A percentile compares a stretch with the other conserved stretches of the same genome.
These are phyloP conservation scores for Illadopsis cleaveri DNA, from an alignment of 2,113 vertebrate species.

Conservation along the genomic window DNA sequence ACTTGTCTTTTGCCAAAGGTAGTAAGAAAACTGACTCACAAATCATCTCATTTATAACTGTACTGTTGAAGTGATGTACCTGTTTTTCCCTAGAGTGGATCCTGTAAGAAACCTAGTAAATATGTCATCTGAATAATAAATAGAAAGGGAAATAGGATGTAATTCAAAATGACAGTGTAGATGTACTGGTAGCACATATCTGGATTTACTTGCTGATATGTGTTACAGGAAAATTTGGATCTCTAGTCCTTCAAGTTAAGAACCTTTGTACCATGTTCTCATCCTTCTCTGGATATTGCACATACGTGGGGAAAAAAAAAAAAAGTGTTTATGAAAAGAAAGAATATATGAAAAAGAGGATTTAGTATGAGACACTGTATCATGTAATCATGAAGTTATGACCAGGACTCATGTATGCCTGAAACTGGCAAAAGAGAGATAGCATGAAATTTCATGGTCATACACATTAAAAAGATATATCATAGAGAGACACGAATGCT, in stretches of 20 bases:
- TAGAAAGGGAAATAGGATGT: neutral
- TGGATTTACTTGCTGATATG: neutral
- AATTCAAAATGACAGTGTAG: neutral
- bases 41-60: neutral
- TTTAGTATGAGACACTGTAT: neutral
- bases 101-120: neutral
- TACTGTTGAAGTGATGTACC: neutral
- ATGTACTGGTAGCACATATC: neutral
- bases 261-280: neutral
- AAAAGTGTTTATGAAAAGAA: neutral
- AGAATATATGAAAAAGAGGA: neutral
- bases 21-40: neutral
- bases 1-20: neutral
- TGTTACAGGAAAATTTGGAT: neutral
- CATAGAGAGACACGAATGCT: neutral
- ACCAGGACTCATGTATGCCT: accelerated
- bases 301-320: accelerated
- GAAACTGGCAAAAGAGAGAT: neutral
- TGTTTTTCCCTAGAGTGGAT: neutral
- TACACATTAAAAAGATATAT: neutral
- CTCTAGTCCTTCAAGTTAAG: neutral
- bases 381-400: neutral
- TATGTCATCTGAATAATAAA: neutral
- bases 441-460: neutral
- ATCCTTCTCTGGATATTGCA: neutral